Evolutionary conservation across 2,113 vertebrate genomes (phyloP).

Genomic region (Ramphastos sulfuratus): DNA sequence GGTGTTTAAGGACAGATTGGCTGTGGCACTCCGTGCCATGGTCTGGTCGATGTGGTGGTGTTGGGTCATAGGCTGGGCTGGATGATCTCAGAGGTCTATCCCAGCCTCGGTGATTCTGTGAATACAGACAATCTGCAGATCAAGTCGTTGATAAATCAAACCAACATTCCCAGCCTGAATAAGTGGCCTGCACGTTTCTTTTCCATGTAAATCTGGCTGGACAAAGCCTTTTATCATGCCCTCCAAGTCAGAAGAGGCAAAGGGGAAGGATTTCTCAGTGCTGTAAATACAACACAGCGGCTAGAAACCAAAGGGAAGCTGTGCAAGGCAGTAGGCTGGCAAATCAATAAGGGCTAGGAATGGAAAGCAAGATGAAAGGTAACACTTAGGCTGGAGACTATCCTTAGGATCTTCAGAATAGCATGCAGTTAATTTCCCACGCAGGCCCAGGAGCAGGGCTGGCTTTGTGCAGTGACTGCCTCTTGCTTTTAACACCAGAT

Average conservation of each 20-base stretch:
- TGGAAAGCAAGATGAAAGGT: conserved; percentile 73
- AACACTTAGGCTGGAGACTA: conserved; percentile 31
- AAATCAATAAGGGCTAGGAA: conserved; percentile 70
- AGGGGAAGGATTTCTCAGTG: conserved; percentile 41
- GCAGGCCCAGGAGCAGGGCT: not conserved
- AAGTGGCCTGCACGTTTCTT: not conserved
- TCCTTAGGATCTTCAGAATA: conserved; percentile 69
- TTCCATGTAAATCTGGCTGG: conserved; percentile 19
- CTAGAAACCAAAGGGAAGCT: conserved; percentile 60
- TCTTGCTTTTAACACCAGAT: conserved; percentile 41
- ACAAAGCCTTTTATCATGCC: conserved; percentile 3
- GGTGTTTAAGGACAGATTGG: no score
- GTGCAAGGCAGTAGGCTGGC: conserved; percentile 50
- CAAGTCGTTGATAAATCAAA: conserved; percentile 5
- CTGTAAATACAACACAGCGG: conserved; percentile 47
- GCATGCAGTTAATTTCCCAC: conserved; percentile 27
- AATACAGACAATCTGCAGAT: not conserved
- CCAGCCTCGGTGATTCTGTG: no score
- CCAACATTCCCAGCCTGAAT: conserved; percentile 40
- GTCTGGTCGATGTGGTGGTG: no score
- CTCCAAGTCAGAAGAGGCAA: not conserved
- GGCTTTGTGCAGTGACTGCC: conserved; percentile 12
- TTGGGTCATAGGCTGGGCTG: no score
- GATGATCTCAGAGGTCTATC: no score
- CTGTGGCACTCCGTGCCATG: no score